A percentile compares a stretch with the other conserved stretches of the same genome.
These are phyloP conservation scores for Lethrus apterus DNA, from an alignment of 1,140 invertebrate species.

Conservation along the genomic window DNA sequence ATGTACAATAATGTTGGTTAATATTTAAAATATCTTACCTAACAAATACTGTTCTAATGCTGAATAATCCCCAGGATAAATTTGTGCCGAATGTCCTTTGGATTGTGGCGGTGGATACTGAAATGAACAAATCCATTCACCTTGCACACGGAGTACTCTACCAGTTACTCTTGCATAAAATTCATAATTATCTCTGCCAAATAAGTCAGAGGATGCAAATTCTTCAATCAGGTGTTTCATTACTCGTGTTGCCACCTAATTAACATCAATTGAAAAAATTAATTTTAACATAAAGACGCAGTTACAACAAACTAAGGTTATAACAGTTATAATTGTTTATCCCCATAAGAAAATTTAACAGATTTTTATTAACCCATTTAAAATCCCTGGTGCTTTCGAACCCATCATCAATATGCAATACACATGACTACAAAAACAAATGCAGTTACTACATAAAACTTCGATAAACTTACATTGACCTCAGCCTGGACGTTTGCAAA, in stretches of 20 bases:
- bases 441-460: no score
- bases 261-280: background rate
- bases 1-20: background rate
- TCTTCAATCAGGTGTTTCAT: slow-evolving; percentile 96
- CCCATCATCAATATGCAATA: no score
- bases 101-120: slow-evolving; percentile 74
- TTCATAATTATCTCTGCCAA: slow-evolving; percentile 93
- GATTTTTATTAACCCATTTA: no score
- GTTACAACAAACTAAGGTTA: no score
- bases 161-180: slow-evolving; percentile 96
- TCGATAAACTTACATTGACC: slow-evolving; percentile 46
- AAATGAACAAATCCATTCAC: slow-evolving; percentile 92
- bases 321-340: no score
- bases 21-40: no score
- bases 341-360: no score
- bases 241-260: slow-evolving; percentile 81
- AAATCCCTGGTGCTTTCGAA: no score
- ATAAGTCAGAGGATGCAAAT: slow-evolving; percentile 90
- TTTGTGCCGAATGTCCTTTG: slow-evolving; percentile 43
- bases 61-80: slow-evolving; percentile 62
- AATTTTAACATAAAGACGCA: no score
- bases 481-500: slow-evolving; percentile 43
- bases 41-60: slow-evolving; percentile 36
- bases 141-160: slow-evolving; percentile 81
- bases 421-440: no score